Evolutionary conservation across 2,888 invertebrate genomes (phyloP), one percentile per base, ranked within the genome.

Genomic region (Cinara cedri): DNA sequence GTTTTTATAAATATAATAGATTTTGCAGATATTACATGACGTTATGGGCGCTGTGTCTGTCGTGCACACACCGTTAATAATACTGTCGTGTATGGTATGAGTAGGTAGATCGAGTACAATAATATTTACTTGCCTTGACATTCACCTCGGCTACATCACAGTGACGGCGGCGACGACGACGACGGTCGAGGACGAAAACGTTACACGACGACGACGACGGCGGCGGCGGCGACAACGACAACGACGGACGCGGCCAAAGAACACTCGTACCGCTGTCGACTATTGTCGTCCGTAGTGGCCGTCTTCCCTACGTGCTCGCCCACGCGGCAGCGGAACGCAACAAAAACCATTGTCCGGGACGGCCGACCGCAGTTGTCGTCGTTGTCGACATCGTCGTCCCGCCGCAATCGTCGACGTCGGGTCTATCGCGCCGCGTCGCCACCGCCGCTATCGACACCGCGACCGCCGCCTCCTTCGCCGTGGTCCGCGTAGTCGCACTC

Each of bases 271-370:
- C n/a, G 42, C 16, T 11, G 54, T 46, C 34, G 55, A 19, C 21
- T 34, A 16, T 24, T 8, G n/a, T n/a, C 72, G 62, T 13, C 8
- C 16, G 24, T 42, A 1, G n/a, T 21, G 14, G 10, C 24, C n/a
- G 21, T 62, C 49, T 24, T 71, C 21, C 62, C 65, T 24, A 65
- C 60, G 57, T 51, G 70, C 57, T 60, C 49, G 60, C 16, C 51
- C 60, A 51, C 70, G 60, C 62, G 57, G 16, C 24, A 51, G 11
- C 16, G 49, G 49, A 51, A 42, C 51, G 70, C 49, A 42, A 78
- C 78, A 78, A 70, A 42, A 42, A 60, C 78, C 78, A 62, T 62
- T 78, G 70, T 78, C 70, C 70, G 51, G 46, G n/a, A 21, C 34
- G 34, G 34, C 34, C 34, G 34, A 6, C 34, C 34, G 34, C 6